Evolutionary conservation across 2,888 invertebrate species (phyloP).

Genomic region (Polymixis lichenea): DNA sequence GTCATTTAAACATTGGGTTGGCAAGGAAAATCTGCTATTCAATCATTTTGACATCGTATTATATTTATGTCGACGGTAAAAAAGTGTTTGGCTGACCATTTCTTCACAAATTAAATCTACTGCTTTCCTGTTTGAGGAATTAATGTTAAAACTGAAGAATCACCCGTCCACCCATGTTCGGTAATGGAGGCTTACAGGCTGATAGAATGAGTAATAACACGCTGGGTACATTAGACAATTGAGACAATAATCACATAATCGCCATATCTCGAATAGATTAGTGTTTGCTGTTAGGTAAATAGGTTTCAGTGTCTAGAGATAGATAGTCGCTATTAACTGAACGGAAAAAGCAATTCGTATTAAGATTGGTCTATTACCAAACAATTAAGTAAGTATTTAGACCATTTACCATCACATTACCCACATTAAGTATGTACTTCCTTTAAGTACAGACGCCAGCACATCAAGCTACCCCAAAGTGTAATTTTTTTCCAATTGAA

Average conservation of each 20-base stretch:
- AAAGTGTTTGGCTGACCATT: neutral
- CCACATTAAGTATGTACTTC: no score
- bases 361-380: neutral
- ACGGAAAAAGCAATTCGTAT: neutral
- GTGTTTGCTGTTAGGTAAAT: constrained; percentile 27
- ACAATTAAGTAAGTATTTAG: neutral
- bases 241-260: constrained; percentile 33
- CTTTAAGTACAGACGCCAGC: no score
- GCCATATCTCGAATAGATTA: constrained; percentile 23
- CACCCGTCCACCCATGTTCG: neutral
- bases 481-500: no score
- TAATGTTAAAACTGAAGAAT: constrained; percentile 22
- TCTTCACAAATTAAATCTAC: neutral
- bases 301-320: neutral
- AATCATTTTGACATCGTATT: neutral
- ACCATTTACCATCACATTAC: no score
- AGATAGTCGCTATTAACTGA: neutral
- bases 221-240: neutral
- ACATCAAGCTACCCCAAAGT: no score
- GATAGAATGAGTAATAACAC: constrained; percentile 17
- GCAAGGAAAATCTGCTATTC: neutral
- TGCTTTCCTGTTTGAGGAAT: neutral
- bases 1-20: neutral
- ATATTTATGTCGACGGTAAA: no score
- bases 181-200: constrained; percentile 21